Base-by-base conservation (phyloP, 2,113 vertebrate species). In the Ahaetulla prasina region DNA sequence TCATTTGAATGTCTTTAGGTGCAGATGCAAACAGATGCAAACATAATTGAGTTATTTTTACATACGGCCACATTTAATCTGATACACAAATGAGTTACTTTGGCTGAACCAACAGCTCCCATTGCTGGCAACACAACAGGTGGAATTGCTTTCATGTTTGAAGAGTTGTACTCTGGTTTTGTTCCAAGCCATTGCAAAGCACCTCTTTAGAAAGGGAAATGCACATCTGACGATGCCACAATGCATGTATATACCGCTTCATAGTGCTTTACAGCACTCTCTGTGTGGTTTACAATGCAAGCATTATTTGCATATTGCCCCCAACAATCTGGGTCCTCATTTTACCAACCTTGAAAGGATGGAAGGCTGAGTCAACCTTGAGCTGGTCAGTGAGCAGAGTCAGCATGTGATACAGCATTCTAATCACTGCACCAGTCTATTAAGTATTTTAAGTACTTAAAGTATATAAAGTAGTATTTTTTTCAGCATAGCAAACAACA, bases 1-100 rank as follows among this genome's bases (percentile, higher is more conserved):
- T 50, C 22, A 89, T 53, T 39, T 80, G 35, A 53, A 35, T 89
- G 43, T 60, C 8, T 80, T 92, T 85, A 39, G 91, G 60, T 14
- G 53, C n/a, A n/a, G n/a, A n/a, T n/a, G n/a, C n/a, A n/a, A 89
- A 85, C 43, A 60, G 68, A 89, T 92, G 50, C 30, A 89, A 63
- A 92, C 57, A 60, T 30, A 89, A 92, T 35, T 47, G 25, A 85
- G 43, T 50, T 89, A 39, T 63, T 47, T 27, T 90, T 60, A 53
- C 47, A 90, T 63, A 68, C 14, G 23, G 45, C 80, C 30, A 87
- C 54, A 43, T 68, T 93, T 90, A 43, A 50, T 39, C 89, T 47
- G 25, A 49, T 74, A 53, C 9, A 10, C 30, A 60, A 52, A 86
- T 14, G 30, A 63, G 22, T 39, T 63, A 27, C 60, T 87, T 90